These are phyloP conservation scores for Dione juno DNA, from an alignment of 2,888 invertebrate genomes.

Conservation along the genomic window DNA sequence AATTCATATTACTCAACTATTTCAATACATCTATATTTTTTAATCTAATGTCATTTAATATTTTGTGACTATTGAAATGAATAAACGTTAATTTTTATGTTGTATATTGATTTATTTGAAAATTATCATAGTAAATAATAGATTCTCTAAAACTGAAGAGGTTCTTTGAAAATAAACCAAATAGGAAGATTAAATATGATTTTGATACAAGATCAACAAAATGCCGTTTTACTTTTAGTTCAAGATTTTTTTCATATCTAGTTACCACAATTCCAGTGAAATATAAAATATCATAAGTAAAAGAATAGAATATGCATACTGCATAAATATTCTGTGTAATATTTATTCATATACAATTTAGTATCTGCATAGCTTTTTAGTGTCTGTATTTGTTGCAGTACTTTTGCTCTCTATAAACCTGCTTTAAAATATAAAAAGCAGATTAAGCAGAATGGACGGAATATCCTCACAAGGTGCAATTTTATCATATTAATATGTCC, in stretches of 20 bases:
- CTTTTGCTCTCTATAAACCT: not conserved
- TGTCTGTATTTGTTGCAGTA: not conserved
- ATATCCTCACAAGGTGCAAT: not conserved
- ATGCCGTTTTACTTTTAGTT: not conserved
- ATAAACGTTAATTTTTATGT: not conserved
- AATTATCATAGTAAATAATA: conserved; percentile 1
- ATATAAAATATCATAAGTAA: not conserved
- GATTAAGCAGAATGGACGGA: not conserved
- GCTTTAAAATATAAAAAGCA: not conserved
- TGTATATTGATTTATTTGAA: conserved; percentile 4
- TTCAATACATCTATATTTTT: not conserved
- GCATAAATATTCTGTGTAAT: not conserved
- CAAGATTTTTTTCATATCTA: too few species aligned
- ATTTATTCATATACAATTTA: not conserved
- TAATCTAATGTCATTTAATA: not conserved
- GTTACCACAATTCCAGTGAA: not conserved
- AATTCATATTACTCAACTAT: too few species aligned
- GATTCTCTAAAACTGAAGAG: conserved; percentile 2
- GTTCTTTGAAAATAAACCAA: not conserved
- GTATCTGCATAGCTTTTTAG: not conserved
- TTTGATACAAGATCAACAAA: not conserved
- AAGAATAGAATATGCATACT: not conserved
- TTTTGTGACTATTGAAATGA: not conserved
- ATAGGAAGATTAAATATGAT: not conserved
- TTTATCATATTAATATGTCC: not conserved